Base-by-base conservation (phyloP, 2,888 invertebrate species). In the Ophraella communa region DNA sequence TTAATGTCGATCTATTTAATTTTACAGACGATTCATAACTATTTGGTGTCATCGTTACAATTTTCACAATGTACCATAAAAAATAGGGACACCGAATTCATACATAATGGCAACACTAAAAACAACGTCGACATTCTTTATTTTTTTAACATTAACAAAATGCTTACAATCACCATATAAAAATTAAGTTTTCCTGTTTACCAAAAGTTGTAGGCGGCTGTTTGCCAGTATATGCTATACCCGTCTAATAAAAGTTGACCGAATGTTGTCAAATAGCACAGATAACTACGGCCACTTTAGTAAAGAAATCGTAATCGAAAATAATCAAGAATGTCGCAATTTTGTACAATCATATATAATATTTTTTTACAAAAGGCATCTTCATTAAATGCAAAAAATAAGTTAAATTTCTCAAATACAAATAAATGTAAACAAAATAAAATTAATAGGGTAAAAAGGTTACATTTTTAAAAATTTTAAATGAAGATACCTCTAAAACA, bases 41-140 rank as follows among this genome's bases (percentile, higher is more conserved):
- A 49, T 49, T 24, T 47, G 64, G 66, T 66, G 69, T 44, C 52
- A n/a, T 61, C 55, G 54, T 47, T 52, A 52, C 55, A 47, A 33
- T 24, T 59, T 55, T 45, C 58, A 62, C 60, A 69, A 64, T 57
- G 51, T 51, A 58, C 65, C 55, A 62, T 33, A 62, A 63, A 62
- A 60, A 57, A 54, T 59, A 57, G 33, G 35, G 64, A 69, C 68
- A 71, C 67, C 54, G 44, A 70, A 67, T 71, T 67, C 59, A 65
- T 64, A 69, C 69, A 69, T 60, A 68, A 69, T 66, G 64, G 66
- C 61, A 66, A 66, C 62, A 68, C 54, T 44, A 68, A 60, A 64
- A 55, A 51, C 55, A 63, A 58, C 62, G 47, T 42, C 44, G 57
- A 63, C 60, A 51, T 60, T 60, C 49, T 47, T 23, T 27, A 17